Conservation (phyloP, 2,113 vertebrate species). For the Jacana jacana region DNA sequence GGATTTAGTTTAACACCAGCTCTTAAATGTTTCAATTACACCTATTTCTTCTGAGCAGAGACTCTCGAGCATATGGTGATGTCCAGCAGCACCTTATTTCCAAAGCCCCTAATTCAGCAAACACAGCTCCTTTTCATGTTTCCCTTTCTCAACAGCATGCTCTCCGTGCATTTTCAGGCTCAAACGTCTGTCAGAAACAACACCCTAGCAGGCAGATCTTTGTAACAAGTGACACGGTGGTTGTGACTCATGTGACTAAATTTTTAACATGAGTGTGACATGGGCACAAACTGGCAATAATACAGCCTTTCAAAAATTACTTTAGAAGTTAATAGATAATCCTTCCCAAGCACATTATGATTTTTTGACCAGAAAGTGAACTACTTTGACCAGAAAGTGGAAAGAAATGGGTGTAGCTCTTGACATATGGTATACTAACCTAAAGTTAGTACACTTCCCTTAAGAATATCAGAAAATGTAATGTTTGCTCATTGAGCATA, state of each 20-base stretch:
- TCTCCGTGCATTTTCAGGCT: background rate
- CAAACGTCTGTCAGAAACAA: background rate
- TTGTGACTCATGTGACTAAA: background rate
- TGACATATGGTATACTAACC: background rate
- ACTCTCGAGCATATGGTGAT: background rate
- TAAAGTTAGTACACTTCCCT: background rate
- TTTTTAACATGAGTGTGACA: background rate
- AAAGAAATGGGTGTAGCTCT: background rate
- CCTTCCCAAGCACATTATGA: background rate
- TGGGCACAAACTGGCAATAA: background rate
- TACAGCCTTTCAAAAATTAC: background rate
- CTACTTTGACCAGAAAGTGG: background rate
- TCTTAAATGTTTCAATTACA: slow-evolving; percentile 23
- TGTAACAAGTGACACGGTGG: background rate
- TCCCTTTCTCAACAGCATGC: background rate
- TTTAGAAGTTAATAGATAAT: background rate
- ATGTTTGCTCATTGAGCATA: background rate
- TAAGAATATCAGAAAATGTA: background rate
- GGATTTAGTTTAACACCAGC: slow-evolving; percentile 25
- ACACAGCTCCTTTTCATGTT: background rate
- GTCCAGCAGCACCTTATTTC: background rate
- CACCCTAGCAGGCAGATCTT: background rate
- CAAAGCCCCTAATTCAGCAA: background rate
- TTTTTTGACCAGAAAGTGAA: background rate
- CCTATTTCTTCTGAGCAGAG: background rate